Percentiles rank a stretch among this genome's conserved stretches.
These are phyloP conservation scores for Desmodus rotundus DNA, from an alignment of 2,113 vertebrate genomes.

Conservation along the genomic window DNA sequence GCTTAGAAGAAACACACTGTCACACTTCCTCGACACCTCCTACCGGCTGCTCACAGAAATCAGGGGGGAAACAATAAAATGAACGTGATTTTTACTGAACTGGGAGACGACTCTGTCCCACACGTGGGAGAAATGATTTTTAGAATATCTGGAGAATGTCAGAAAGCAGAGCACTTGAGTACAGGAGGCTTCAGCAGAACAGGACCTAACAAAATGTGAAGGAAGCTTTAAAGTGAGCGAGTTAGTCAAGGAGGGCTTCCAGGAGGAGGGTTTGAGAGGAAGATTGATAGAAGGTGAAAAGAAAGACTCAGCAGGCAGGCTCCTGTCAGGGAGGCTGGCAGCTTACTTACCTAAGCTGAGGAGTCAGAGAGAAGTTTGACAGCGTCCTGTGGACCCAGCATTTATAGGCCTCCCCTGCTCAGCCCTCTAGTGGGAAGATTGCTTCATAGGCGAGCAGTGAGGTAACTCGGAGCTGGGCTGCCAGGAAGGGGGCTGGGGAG, in stretches of 20 bases:
- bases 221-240: neutral
- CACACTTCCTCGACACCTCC: neutral
- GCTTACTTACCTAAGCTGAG: constrained; percentile 35
- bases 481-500: constrained; percentile 22
- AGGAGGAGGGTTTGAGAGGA: neutral
- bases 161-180: neutral
- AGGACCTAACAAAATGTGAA: neutral
- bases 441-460: constrained; percentile 50
- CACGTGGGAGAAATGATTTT: neutral
- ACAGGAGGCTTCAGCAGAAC: neutral
- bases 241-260: neutral
- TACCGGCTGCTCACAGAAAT: neutral
- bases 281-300: neutral
- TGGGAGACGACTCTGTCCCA: neutral
- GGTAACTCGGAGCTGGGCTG: constrained; percentile 15
- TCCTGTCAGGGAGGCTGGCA: neutral
- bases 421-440: neutral
- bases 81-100: neutral
- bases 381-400: accelerated
- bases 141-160: neutral
- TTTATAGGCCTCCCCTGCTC: constrained; percentile 52
- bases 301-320: neutral
- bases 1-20: neutral
- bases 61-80: neutral
- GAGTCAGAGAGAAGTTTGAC: neutral